Base-by-base conservation (phyloP, 1,140 invertebrate species). In the Conus ventricosus region DNA sequence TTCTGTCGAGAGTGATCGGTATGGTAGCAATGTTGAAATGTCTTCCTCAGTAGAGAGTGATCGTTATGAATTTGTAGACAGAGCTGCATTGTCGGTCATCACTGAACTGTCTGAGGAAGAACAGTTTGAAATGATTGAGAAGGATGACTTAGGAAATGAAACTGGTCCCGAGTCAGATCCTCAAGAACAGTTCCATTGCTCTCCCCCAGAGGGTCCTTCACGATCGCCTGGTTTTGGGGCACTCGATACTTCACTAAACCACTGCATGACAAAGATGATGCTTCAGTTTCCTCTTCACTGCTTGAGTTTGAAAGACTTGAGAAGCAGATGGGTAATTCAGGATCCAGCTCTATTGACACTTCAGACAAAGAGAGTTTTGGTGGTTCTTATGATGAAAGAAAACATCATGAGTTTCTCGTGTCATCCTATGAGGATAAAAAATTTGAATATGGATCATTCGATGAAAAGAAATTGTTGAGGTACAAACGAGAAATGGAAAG, bases 401-500 rank as follows among this genome's bases (percentile, higher is more conserved):
- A 92, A 51, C 91, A 92, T 81, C 63, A 90, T 15, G 87, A 88
- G 20, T 87, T 87, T 63, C 39, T 63, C 17, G 71, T 55, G 54
- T 87, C 85, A 53, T 87, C 83, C 63, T 84, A 76, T 63, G 85
- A 87, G 5, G 85, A 87, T n/a, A 75, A 78, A 53, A 87, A 55
- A 39, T n/a, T 87, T 57, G 85, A 87, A 25, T 87, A 87, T 54
- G 87, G 90, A 4, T 90, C 90, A 15, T 85, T 86, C 76, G 90
- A 90, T 39, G 89, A 89, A 39, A 89, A 85, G 86, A 71, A 82
- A 17, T 67, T 87, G n/a, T 39, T 83, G 10, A 60, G 84, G 11
- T 91, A 88, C 85, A 93, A 91, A 88, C 96, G 97, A 88, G 96
- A 97, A 71, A 85, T 88, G 7, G 98, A 99, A 91, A 97, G 98